Base-by-base conservation (phyloP, 2,113 vertebrate genomes). In the Psilopogon haemacephalus region DNA sequence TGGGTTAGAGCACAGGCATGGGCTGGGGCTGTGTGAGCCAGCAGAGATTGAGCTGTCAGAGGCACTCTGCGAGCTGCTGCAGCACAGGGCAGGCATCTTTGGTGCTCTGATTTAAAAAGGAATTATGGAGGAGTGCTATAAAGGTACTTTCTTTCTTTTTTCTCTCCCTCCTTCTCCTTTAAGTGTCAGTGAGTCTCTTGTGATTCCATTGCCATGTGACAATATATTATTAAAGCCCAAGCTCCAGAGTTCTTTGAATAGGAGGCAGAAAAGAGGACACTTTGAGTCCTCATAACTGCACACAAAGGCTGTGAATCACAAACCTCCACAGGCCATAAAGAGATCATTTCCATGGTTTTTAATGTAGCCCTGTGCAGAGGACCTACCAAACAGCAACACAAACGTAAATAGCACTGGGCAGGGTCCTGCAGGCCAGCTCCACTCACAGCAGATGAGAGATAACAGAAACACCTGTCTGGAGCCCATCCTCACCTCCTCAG, bases 381-480 rank as follows among this genome's bases (percentile, higher is more conserved):
- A 89, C 77, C 50, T 54, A 62, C 90, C 23, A 40, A 80, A n/a
- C 59, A 84, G 88, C 77, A 76, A 62, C 80, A 73, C 89, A 2
- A 64, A 72, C 79, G 76, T 69, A 77, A 91, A 89, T 8, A 73
- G 50, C n/a, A n/a, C n/a, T n/a, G 88, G 65, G 44, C 18, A 54
- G 84, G 93, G 67, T 94, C 78, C 88, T 87, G 20, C 14, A 78
- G 75, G 88, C 71, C 27, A 74, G 52, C 70, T 87, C 77, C 70
- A 35, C 37, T 87, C 74, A 19, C 26, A 54, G 54, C 72, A 93
- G 27, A 48, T 23, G 27, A 0, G 0, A 90, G 63, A n/a, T 56
- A 84, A 74, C 73, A 77, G 42, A 1, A 35, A 12, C 3, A 4
- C 44, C 33, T 63, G 85, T 37, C 46, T 80, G 18, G 55, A 30